Evolutionary conservation across 92 coral and sea anemone species (phyloP), one percentile per base, ranked within the genome.

Genomic region (Pocillopora meandrina): DNA sequence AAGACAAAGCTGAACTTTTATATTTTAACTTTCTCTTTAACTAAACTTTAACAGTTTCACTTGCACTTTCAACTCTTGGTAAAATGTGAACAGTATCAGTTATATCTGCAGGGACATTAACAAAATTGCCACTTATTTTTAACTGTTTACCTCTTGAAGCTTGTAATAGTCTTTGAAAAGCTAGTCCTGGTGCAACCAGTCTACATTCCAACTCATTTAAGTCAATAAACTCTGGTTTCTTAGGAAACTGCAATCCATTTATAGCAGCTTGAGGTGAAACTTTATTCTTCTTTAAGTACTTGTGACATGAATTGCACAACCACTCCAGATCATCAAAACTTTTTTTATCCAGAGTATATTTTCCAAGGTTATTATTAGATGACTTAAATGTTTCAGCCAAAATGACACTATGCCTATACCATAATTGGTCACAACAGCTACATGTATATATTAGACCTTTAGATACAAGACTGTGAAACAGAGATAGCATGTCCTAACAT

Each of bases 401-500:
- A 26, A 26, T 26, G 31, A 26, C 31, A 26, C 31, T 23, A 23
- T 26, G 31, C 65, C 65, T 61, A 61, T 12, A 61, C 65, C 65
- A 12, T 61, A 61, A 61, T 4, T 61, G 65, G 20, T 61, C 65
- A 61, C 65, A 61, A 61, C 65, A 18, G 65, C 19, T 61, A 61
- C 65, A 14, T 14, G 65, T 61, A 12, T 61, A 61, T 18, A 61
- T 61, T 61, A 0, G 52, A 61, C 65, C 65, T 61, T 61, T 14
- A 61, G 65, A 61, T 15, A 61, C 65, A 61, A 61, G 65, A 61
- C 65, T 61, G n/a, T 61, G 65, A 61, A 61, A 61, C 18, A 61
- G 83, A 78, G 11, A 78, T 69, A 55, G 74, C 83, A 10, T 61
- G 55, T 12, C 83, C 71, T 34, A 34, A 55, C 35, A 78, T 18